Evolutionary conservation across 2,113 vertebrate species (phyloP).

Genomic region (Pampusana beccarii): DNA sequence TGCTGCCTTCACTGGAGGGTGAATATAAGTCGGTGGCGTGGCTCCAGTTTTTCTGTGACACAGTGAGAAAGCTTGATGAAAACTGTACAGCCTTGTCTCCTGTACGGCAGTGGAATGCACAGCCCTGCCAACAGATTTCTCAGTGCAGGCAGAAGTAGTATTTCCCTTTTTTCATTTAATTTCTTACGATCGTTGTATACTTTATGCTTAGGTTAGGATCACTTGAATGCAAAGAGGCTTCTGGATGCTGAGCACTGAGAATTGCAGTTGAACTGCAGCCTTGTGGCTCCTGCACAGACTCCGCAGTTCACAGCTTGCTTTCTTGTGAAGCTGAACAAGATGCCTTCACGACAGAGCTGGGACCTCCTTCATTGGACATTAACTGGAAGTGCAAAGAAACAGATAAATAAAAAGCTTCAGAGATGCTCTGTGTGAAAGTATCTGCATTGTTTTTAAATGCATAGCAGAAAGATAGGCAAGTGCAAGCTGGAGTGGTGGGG

Average conservation of each 20-base stretch:
- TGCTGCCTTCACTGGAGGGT: neutral
- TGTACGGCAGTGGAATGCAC: neutral
- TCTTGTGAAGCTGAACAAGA: neutral
- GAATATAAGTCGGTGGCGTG: neutral
- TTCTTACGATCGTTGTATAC: neutral
- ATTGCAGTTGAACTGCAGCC: neutral
- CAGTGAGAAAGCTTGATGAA: neutral
- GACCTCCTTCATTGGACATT: neutral
- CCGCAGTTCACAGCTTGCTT: neutral
- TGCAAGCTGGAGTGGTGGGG: neutral
- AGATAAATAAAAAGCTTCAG: neutral
- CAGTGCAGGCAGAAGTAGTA: neutral
- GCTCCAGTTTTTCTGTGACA: slow-evolving; percentile 14
- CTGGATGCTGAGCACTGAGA: neutral
- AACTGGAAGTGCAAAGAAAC: neutral
- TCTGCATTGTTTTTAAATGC: neutral
- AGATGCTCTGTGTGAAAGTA: neutral
- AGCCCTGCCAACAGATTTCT: neutral
- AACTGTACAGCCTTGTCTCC: neutral
- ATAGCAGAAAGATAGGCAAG: neutral
- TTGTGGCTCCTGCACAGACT: neutral
- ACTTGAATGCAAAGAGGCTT: neutral
- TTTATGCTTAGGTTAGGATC: neutral
- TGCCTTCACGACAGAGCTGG: neutral
- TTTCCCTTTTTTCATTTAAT: neutral